Evolutionary conservation across 2,113 vertebrate genomes (phyloP).

Genomic region (Cranoglanis bouderius): DNA sequence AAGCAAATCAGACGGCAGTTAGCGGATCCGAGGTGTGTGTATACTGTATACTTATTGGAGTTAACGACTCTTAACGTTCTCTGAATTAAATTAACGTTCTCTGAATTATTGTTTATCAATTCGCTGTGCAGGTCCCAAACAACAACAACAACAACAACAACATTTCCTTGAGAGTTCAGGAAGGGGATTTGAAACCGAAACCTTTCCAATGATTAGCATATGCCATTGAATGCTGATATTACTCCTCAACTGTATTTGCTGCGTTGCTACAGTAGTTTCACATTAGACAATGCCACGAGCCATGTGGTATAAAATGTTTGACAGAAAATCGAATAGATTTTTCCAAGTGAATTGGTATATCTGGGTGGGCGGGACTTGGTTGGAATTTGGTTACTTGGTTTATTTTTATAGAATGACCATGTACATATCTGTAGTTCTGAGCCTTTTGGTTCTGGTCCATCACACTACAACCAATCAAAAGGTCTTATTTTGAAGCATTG

Average conservation of each 20-base stretch:
- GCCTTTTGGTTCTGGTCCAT: not conserved
- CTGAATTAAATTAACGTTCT: too few relatives aligned
- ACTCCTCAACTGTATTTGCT: not conserved
- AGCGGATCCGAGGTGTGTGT: not conserved
- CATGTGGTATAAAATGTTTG: not conserved
- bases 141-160: not conserved
- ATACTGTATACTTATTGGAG: not conserved
- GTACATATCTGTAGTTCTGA: too few relatives aligned
- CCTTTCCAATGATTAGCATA: not conserved
- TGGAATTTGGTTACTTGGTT: not conserved
- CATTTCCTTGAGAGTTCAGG: not conserved
- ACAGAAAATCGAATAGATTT: too few relatives aligned
- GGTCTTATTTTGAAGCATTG: not conserved
- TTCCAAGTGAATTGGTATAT: too few relatives aligned
- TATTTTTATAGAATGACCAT: not conserved
- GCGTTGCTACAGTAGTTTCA: not conserved
- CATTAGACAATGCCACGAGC: not conserved
- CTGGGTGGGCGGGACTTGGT: not conserved
- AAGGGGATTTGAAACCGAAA: not conserved
- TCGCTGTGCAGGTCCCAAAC: not conserved
- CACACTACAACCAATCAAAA: not conserved
- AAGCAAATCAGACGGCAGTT: not conserved
- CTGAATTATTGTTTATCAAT: not conserved
- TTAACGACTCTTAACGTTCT: not conserved
- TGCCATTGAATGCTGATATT: not conserved